Conservation (phyloP, 2,797 vertebrate genomes). For the Scarus forsteni region DNA sequence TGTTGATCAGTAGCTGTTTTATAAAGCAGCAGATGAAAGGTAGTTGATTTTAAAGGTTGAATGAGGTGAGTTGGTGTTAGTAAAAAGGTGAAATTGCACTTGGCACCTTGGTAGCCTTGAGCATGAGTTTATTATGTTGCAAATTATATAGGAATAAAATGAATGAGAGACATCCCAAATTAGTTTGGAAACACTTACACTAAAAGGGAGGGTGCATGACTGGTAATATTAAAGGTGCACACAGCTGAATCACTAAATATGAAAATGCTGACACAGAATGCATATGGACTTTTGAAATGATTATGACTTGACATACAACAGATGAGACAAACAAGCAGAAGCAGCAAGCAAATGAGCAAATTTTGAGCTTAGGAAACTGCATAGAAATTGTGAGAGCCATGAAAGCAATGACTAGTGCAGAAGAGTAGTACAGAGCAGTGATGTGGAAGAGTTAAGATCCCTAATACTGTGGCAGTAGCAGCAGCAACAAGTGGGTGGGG, state of each 20-base stretch:
- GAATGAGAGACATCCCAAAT: constrained; percentile 34
- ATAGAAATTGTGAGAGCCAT: constrained; percentile 31
- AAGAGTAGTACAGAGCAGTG: constrained; percentile 50
- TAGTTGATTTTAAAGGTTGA: constrained; percentile 34
- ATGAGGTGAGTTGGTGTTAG: constrained; percentile 51
- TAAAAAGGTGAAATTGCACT: constrained; percentile 29
- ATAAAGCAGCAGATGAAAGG: constrained; percentile 51
- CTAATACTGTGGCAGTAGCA: constrained; percentile 74
- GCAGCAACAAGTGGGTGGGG: constrained; percentile 83
- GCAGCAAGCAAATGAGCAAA: constrained; percentile 55
- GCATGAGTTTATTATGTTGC: constrained; percentile 21
- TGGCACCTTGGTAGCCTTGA: constrained; percentile 22
- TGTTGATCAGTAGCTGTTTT: constrained; percentile 33
- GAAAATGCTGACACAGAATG: constrained; percentile 22
- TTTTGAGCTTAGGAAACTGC: constrained; percentile 22
- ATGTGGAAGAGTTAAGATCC: constrained; percentile 63
- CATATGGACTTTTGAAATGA: constrained; percentile 30
- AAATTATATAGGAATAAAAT: constrained; percentile 8
- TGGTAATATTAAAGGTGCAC: constrained; percentile 14
- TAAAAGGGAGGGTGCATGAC: background rate
- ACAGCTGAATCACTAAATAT: constrained; percentile 8
- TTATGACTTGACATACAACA: constrained; percentile 44
- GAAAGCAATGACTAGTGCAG: constrained; percentile 51
- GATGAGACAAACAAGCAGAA: constrained; percentile 53
- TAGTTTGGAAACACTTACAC: background rate